Evolutionary conservation across 2,797 vertebrate genomes (phyloP).

Genomic region (Crenichthys baileyi): DNA sequence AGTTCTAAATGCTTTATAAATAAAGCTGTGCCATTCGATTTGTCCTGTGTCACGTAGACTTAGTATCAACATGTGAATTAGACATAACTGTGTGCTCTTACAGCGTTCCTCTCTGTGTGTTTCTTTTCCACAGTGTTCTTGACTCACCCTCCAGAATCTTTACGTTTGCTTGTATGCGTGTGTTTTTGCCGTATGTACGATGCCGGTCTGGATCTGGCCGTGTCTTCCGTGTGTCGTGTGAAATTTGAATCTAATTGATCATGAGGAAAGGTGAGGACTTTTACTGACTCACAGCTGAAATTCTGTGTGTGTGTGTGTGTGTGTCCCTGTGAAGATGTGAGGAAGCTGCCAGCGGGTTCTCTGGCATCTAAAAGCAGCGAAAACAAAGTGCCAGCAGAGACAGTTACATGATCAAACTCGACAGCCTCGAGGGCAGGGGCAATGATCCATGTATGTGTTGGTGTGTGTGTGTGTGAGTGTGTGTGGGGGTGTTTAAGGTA

Average conservation of each 20-base stretch:
- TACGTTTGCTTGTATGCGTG: conserved; percentile 15
- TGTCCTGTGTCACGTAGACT: conserved; percentile 19
- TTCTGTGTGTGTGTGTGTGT: conserved; percentile 21
- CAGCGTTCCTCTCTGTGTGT: conserved; percentile 18
- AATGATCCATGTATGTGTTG: conserved; percentile 42
- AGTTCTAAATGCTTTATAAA: neutral
- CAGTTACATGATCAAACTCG: conserved; percentile 54
- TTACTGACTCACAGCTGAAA: conserved; percentile 35
- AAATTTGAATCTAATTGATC: conserved; percentile 43
- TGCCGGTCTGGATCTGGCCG: neutral
- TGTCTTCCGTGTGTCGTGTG: conserved; percentile 37
- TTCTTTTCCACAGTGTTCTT: conserved; percentile 27
- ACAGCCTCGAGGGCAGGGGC: conserved; percentile 51
- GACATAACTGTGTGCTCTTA: conserved; percentile 22
- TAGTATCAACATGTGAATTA: conserved; percentile 1
- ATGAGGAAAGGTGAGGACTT: conserved; percentile 40
- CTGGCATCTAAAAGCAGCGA: conserved; percentile 55
- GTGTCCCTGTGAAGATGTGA: conserved; percentile 17
- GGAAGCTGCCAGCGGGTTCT: conserved; percentile 50
- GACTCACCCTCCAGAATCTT: conserved; percentile 38
- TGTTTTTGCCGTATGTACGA: conserved; percentile 26
- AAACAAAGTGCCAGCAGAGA: conserved; percentile 55
- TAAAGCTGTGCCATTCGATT: neutral
- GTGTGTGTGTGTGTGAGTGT: conserved; percentile 10
- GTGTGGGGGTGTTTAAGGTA: neutral